phyloP scores from a whole-genome alignment of 2,797 vertebrate genomes.

The Takifugu ocellatus region DNA sequence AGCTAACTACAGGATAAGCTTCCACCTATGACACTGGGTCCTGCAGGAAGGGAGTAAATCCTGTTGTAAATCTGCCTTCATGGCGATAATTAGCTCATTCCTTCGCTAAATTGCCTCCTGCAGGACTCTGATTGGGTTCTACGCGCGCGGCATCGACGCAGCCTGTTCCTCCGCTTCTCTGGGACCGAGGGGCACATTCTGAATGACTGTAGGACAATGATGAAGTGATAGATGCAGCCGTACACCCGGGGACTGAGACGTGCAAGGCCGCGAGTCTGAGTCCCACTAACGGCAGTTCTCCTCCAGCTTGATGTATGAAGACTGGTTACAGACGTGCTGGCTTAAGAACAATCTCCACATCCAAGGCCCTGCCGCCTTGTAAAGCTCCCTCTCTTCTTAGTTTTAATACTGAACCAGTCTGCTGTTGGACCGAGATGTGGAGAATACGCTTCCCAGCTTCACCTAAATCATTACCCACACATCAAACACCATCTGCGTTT shows the following conservation, averaged over 20 bases:
- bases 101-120: constrained; percentile 74
- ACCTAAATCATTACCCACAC: constrained; percentile 75
- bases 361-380: constrained; percentile 27
- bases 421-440: constrained; percentile 38
- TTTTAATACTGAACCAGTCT: constrained; percentile 36
- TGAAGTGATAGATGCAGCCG: constrained; percentile 63
- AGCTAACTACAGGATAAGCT: constrained; percentile 51
- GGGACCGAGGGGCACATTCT: constrained; percentile 58
- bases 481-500: constrained; percentile 69
- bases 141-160: constrained; percentile 54
- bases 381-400: constrained; percentile 26
- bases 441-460: constrained; percentile 52
- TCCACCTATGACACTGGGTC: constrained; percentile 64
- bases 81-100: constrained; percentile 78
- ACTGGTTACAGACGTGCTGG: constrained; percentile 16
- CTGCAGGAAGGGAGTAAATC: constrained; percentile 67
- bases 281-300: constrained; percentile 16
- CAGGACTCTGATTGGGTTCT: constrained; percentile 67
- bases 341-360: constrained; percentile 33
- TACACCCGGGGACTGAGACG: constrained; percentile 24
- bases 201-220: constrained; percentile 58
- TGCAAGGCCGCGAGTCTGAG: constrained; percentile 33
- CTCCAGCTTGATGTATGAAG: constrained; percentile 27
- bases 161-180: constrained; percentile 59
- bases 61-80: constrained; percentile 72